Base-by-base conservation (phyloP, 2,797 vertebrate genomes). In the Anomalospiza imberbis region DNA sequence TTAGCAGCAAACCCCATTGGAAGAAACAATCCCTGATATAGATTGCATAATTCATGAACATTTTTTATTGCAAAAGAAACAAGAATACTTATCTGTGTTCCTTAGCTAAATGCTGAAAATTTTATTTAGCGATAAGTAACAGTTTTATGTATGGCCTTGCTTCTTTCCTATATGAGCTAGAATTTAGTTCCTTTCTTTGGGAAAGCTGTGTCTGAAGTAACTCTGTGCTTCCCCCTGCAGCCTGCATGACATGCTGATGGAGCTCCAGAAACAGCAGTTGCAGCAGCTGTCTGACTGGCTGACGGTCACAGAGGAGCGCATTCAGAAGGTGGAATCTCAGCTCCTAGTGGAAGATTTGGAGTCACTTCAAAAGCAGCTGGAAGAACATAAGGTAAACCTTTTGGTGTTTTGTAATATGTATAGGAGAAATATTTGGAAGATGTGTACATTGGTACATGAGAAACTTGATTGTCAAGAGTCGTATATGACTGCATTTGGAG, bases 211-310 rank as follows among this genome's bases (percentile, higher is more conserved):
- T 66, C 78, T 81, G 71, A 71, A 62, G 19, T 91, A 47, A 94
- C 31, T 86, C 62, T 88, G 72, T 89, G 40, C 80, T 94, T 92
- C 60, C 66, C 88, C 75, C 24, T 25, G 58, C 95, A 99, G 99
- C 93, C 98, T 99, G 63, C 99, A 99, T 3, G 99, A 99, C 45
- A 97, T 99, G 84, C 97, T 99, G 92, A 99, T 99, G 99, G 99
- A 99, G 58, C 97, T 99, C 17, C 99, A 99, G 97, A 99, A 99
- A 97, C 97, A 98, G 97, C 99, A 99, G 97, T 92, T 99, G 87
- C 98, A 99, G 97, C 99, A 99, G 97, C 98, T 99, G 47, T 99
- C 99, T 0, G 98, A 99, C 96, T 99, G 99, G 99, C 97, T 99
- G 89, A 98, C 98, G 0, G 97, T 97, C 91, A 99, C 99, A 0